These are phyloP conservation scores for Vicugna pacos DNA, from an alignment of 2,113 vertebrate species.

Conservation along the genomic window DNA sequence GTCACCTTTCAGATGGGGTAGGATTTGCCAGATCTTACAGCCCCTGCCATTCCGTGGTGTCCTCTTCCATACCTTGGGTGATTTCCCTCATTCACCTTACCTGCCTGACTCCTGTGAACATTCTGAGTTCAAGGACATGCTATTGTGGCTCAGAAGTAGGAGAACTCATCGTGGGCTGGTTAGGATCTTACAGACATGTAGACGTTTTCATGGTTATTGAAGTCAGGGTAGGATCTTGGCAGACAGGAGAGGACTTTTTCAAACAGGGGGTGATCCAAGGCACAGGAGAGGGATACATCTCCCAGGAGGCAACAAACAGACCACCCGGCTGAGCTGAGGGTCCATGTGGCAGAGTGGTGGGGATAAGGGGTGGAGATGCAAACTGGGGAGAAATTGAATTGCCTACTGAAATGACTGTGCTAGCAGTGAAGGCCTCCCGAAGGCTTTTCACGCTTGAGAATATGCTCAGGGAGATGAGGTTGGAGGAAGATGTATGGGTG, in stretches of 20 bases:
- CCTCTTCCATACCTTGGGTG: background rate
- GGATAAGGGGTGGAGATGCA: background rate
- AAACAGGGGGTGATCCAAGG: background rate
- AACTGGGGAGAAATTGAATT: background rate
- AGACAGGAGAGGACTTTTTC: background rate
- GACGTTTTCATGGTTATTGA: background rate
- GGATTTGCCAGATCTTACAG: background rate
- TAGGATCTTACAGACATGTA: background rate
- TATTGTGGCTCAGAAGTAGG: background rate
- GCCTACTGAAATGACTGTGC: background rate
- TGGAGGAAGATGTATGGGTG: background rate
- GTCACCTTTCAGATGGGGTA: background rate
- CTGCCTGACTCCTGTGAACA: background rate
- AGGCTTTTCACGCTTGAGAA: background rate
- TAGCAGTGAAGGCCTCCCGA: background rate
- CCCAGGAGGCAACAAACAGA: background rate
- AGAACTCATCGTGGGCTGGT: background rate
- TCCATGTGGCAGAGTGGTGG: rapidly evolving
- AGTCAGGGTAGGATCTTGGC: background rate
- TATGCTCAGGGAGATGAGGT: background rate
- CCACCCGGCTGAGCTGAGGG: background rate
- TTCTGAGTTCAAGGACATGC: background rate
- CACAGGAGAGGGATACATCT: background rate
- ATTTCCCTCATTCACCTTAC: background rate
- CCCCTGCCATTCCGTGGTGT: background rate